These are phyloP conservation scores for Byasa hedistus DNA, from an alignment of 2,888 invertebrate species.

Conservation along the genomic window DNA sequence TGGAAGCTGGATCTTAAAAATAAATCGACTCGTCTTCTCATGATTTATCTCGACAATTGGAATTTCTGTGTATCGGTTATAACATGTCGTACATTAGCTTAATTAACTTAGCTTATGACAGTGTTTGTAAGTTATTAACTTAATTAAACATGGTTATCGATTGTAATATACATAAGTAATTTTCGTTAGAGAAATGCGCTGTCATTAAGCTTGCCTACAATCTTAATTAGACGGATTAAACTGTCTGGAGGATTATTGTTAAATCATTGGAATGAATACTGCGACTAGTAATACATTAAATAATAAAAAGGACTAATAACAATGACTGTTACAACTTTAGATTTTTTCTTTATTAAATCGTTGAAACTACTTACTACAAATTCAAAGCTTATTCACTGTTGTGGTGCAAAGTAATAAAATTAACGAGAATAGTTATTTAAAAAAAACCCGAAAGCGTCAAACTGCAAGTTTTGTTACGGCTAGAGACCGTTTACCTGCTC, in stretches of 20 bases:
- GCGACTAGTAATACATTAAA: too few relatives aligned
- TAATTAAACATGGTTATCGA: slow-evolving; percentile 15
- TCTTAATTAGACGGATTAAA: too few relatives aligned
- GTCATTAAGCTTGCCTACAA: neutral
- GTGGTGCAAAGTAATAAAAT: neutral
- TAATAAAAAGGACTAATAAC: too few relatives aligned
- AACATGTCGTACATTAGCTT: slow-evolving; percentile 5
- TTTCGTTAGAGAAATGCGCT: neutral
- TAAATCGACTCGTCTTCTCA: slow-evolving; percentile 22
- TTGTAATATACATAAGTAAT: neutral
- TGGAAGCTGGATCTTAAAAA: slow-evolving; percentile 56
- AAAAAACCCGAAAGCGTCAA: slow-evolving; percentile 16
- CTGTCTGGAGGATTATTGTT: too few relatives aligned
- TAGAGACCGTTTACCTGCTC: slow-evolving; percentile 69
- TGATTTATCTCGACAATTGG: slow-evolving; percentile 6
- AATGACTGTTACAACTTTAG: too few relatives aligned
- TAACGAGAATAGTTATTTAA: neutral
- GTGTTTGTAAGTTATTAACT: slow-evolving; percentile 2
- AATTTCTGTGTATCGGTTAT: slow-evolving; percentile 3
- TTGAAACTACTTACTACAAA: neutral
- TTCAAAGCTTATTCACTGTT: neutral
- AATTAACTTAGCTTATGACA: slow-evolving; percentile 18
- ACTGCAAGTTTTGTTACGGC: slow-evolving; percentile 28
- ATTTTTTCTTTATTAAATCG: too few relatives aligned
- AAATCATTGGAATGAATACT: too few relatives aligned